A percentile compares a stretch with the other conserved stretches of the same genome.
phyloP scores from a whole-genome alignment of 2,797 vertebrate genomes.

The Acrossocheilus wenchowensis region DNA sequence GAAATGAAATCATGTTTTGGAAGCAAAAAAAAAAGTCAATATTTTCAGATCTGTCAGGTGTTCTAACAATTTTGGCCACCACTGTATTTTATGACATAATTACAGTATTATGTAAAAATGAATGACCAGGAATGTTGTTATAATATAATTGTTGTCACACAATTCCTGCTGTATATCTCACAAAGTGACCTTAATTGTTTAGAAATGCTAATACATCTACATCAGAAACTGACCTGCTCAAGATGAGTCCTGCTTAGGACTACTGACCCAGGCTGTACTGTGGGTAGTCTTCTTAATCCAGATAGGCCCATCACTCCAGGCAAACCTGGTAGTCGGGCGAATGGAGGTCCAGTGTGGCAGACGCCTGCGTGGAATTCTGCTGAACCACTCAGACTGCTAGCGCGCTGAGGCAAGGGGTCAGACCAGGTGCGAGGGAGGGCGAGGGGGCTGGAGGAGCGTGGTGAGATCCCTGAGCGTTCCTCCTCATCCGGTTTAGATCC shows the following conservation, averaged over 20 bases:
- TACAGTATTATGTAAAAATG: not conserved
- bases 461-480: constrained; percentile 78
- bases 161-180: not conserved
- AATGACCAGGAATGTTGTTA: not conserved
- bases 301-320: constrained; percentile 65
- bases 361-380: constrained; percentile 69
- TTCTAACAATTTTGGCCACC: too few species aligned
- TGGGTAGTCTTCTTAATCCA: constrained; percentile 84
- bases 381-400: constrained; percentile 73
- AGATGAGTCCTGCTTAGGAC: constrained; percentile 85
- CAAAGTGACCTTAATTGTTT: not conserved
- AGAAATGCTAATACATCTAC: not conserved
- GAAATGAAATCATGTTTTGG: too few species aligned
- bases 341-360: constrained; percentile 84
- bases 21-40: too few species aligned
- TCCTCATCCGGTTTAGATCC: constrained; percentile 81
- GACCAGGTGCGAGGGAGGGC: constrained; percentile 72
- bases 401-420: constrained; percentile 68
- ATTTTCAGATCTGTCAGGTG: too few species aligned
- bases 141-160: not conserved
- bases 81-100: not conserved
- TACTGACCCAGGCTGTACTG: constrained; percentile 83
- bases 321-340: constrained; percentile 79
- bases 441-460: constrained; percentile 76
- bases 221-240: constrained; percentile 82